A percentile compares a stretch with the other conserved stretches of the same genome.
These are phyloP conservation scores for Vulpes vulpes DNA, from an alignment of 2,113 vertebrate genomes.

Conservation along the genomic window DNA sequence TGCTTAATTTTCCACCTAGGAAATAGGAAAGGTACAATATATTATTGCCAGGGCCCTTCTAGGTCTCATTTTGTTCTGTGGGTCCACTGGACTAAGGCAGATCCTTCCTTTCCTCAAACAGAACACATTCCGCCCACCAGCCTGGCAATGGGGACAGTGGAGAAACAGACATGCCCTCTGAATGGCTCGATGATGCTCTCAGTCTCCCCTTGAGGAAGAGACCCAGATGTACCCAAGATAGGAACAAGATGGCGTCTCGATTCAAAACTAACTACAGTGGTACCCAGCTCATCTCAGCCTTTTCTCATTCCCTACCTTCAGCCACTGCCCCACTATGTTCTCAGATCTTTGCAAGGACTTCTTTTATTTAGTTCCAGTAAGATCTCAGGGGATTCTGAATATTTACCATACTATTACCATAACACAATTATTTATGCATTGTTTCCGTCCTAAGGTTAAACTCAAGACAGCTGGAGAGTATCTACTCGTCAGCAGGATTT, in stretches of 20 bases:
- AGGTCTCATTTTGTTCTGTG: background rate
- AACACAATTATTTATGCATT: background rate
- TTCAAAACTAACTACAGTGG: background rate
- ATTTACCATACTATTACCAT: background rate
- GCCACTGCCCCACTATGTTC: background rate
- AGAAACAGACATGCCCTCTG: background rate
- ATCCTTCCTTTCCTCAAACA: background rate
- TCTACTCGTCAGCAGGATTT: background rate
- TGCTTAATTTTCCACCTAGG: background rate
- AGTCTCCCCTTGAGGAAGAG: background rate
- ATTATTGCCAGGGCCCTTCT: background rate
- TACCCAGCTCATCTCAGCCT: background rate
- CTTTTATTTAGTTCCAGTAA: background rate
- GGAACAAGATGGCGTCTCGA: background rate
- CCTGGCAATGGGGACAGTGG: background rate
- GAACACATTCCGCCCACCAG: background rate
- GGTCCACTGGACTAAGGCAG: background rate
- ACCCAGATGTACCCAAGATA: background rate
- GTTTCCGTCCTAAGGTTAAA: background rate
- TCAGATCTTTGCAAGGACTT: background rate
- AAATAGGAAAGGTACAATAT: background rate
- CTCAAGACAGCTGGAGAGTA: background rate
- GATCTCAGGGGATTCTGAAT: background rate
- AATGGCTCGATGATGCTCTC: background rate
- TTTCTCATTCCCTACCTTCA: background rate